Evolutionary conservation across 2,113 vertebrate species (phyloP), one percentile per base, ranked within the genome.

Genomic region (Vulpes lagopus): DNA sequence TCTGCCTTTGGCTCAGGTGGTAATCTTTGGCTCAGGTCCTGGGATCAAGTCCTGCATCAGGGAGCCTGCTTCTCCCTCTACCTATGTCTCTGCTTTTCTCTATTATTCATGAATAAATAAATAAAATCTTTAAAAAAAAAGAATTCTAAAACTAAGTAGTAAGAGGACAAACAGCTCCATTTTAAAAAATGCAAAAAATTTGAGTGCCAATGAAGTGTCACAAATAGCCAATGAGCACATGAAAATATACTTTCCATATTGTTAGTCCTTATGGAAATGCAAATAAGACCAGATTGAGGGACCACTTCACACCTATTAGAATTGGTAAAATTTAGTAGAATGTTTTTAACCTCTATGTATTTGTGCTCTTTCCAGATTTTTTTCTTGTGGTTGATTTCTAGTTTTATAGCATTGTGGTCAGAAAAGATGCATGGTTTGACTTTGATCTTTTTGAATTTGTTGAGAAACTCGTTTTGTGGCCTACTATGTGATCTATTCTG

Each of bases 201-300:
- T 95, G 25, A n/a, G 32, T 86, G 81, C 25, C 82, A 89, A 38
- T 79, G 73, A 96, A 96, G n/a, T 25, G 79, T 35, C 84, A 22
- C 12, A 78, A 71, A 69, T 93, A 94, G 62, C 11, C 55, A 89
- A 35, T 81, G 64, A 38, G 2, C 15, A 91, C 15, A 35, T 62
- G 38, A 86, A 94, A 96, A 82, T 49, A 64, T 76, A 9, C 1
- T 85, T 43, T 43, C 22, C 84, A 20, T 73, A 35, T 94, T 86
- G 51, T 86, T 94, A 92, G 38, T 89, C 65, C 57, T 83, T 4
- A 14, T 74, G 78, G 57, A 94, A 89, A 76, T 86, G 64, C 22
- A 80, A 64, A 73, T 73, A 96, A 97, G 93, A 65, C 51, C 23
- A 51, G 38, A 76, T 12, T 79, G 20, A 65, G 17, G 32, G 82